Conservation (phyloP, 1,140 invertebrate genomes). For the Megalopta genalis region DNA sequence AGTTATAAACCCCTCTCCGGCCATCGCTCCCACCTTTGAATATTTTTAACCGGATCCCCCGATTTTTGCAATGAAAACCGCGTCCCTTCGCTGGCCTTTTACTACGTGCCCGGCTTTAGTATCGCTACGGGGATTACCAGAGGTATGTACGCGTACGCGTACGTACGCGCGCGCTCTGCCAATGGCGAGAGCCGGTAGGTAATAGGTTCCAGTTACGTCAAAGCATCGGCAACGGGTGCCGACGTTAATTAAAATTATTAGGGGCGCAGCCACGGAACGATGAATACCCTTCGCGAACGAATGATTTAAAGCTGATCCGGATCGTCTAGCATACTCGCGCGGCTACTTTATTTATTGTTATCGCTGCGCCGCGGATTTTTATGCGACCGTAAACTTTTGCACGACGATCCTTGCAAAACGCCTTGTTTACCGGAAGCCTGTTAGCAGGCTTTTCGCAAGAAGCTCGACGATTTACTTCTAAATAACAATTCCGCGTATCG, state of each 20-base stretch:
- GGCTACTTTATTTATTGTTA: slow-evolving; percentile 3
- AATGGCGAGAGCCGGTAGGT: no score
- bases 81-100: slow-evolving; percentile 30
- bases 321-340: no score
- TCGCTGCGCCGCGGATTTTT: neutral
- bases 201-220: neutral
- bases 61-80: slow-evolving; percentile 68
- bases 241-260: slow-evolving; percentile 23
- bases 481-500: no score
- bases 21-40: slow-evolving; percentile 66
- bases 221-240: neutral
- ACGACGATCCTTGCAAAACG: no score
- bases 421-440: no score
- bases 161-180: neutral
- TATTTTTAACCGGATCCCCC: slow-evolving; percentile 69
- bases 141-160: no score
- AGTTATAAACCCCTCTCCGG: slow-evolving; percentile 78
- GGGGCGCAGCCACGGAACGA: neutral
- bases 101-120: slow-evolving; percentile 26
- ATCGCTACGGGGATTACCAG: slow-evolving; percentile 1
- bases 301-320: slow-evolving; percentile 13
- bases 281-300: neutral
- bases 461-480: no score
- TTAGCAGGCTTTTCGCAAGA: no score
- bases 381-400: no score